These are phyloP conservation scores for Idaea straminata DNA, from an alignment of 2,888 invertebrate genomes.

Conservation along the genomic window DNA sequence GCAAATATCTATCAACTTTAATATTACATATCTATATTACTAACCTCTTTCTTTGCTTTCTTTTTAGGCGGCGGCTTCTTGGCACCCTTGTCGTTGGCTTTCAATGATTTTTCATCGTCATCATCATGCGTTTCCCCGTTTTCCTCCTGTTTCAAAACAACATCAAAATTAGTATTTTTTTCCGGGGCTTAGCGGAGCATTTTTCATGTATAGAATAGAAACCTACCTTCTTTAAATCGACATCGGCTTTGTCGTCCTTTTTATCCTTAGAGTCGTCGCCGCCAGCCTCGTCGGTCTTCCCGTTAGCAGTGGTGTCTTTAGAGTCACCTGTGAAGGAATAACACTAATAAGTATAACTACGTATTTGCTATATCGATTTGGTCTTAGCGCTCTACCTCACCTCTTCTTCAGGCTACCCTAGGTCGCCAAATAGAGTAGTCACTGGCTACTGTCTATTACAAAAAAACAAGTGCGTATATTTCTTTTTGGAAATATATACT, in stretches of 20 bases:
- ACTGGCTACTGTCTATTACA: no score
- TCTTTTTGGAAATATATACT: no score
- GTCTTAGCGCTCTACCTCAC: neutral
- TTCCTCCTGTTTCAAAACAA: slow-evolving; percentile 53
- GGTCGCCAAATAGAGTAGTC: no score
- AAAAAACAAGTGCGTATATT: no score
- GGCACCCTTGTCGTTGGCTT: slow-evolving; percentile 64
- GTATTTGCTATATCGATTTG: no score
- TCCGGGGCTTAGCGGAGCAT: neutral
- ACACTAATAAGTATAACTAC: slow-evolving; percentile 9
- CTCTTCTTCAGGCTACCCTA: no score
- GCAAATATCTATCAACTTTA: neutral
- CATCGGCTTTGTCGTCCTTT: slow-evolving; percentile 57
- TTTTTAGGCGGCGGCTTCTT: slow-evolving; percentile 70
- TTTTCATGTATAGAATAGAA: neutral
- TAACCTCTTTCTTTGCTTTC: slow-evolving; percentile 77
- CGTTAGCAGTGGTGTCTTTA: slow-evolving; percentile 71
- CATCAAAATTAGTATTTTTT: no score
- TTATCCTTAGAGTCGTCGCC: slow-evolving; percentile 65
- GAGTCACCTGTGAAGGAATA: slow-evolving; percentile 52
- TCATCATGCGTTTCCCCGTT: slow-evolving; percentile 75
- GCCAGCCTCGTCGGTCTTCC: slow-evolving; percentile 63
- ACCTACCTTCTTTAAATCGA: slow-evolving; percentile 65
- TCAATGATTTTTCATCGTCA: slow-evolving; percentile 69
- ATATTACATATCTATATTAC: neutral